Percentiles rank a stretch among this genome's conserved stretches.
Conservation (phyloP, 2,113 vertebrate genomes). For the Nothobranchius furzeri region DNA sequence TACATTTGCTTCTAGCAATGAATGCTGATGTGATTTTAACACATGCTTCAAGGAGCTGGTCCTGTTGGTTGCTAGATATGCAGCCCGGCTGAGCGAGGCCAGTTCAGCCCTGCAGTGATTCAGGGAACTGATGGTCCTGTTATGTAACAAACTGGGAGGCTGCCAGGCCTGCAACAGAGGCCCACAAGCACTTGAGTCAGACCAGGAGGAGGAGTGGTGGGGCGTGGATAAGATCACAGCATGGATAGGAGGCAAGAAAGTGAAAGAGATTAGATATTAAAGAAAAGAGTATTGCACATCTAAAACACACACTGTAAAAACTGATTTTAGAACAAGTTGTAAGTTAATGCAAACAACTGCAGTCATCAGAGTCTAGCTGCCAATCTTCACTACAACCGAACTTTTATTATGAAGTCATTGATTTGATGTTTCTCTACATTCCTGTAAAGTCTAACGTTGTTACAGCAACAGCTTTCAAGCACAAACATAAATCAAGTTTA, state of each 20-base stretch:
- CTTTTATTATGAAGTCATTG: no score
- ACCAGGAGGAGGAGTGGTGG: slow-evolving; percentile 50
- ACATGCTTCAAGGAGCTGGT: neutral
- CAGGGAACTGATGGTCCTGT: slow-evolving; percentile 62
- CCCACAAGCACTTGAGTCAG: slow-evolving; percentile 56
- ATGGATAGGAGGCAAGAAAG: slow-evolving; percentile 26
- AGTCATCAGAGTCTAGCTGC: slow-evolving; percentile 39
- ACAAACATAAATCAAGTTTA: no score
- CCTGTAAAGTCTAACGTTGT: no score
- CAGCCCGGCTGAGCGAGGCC: neutral
- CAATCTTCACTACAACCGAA: neutral
- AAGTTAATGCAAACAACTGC: slow-evolving; percentile 33
- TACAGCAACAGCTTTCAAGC: no score
- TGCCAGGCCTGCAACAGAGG: slow-evolving; percentile 72
- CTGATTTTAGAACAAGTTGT: neutral
- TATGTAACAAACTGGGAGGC: slow-evolving; percentile 71
- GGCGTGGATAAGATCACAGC: slow-evolving; percentile 21
- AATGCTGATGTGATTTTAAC: slow-evolving; percentile 6
- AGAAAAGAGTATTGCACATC: neutral
- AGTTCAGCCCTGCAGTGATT: slow-evolving; percentile 51
- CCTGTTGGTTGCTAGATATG: slow-evolving; percentile 7
- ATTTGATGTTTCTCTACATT: no score
- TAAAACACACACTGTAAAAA: neutral
- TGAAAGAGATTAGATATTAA: neutral
- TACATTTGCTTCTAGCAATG: slow-evolving; percentile 11